Percentiles rank a stretch among this genome's conserved stretches.
Evolutionary conservation across 2,113 vertebrate genomes (phyloP).

Genomic region (Tyto alba): DNA sequence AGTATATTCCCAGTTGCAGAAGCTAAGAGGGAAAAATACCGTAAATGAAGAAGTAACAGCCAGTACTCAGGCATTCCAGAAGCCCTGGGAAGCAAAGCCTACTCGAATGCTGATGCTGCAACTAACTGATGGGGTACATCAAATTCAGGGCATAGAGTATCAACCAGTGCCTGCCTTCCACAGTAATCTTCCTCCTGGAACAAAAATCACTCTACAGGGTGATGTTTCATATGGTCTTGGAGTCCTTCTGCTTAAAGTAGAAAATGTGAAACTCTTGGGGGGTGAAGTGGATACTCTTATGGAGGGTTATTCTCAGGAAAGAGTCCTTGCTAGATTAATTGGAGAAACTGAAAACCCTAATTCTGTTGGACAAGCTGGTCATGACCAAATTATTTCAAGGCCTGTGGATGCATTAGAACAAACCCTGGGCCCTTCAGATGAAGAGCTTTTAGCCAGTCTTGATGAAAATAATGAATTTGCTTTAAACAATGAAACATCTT

Average conservation of each 20-base stretch:
- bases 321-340: slow-evolving; percentile 81
- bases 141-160: slow-evolving; percentile 93
- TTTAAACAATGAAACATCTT: slow-evolving; percentile 19
- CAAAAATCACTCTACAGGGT: slow-evolving; percentile 89
- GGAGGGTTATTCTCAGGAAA: slow-evolving; percentile 75
- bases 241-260: slow-evolving; percentile 85
- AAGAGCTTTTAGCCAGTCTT: slow-evolving; percentile 86
- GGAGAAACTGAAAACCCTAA: slow-evolving; percentile 70
- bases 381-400: not conserved
- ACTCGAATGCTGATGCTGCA: slow-evolving; percentile 90
- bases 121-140: slow-evolving; percentile 90
- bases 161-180: slow-evolving; percentile 80
- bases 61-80: slow-evolving; percentile 77
- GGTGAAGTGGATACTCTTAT: slow-evolving; percentile 90
- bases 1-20: slow-evolving; percentile 89
- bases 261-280: slow-evolving; percentile 88
- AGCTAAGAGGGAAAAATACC: slow-evolving; percentile 80
- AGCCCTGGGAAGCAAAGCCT: slow-evolving; percentile 87
- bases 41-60: slow-evolving; percentile 86
- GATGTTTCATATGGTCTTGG: slow-evolving; percentile 84
- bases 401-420: slow-evolving; percentile 55
- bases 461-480: slow-evolving; percentile 66
- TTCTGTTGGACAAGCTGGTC: slow-evolving; percentile 31
- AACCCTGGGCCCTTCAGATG: slow-evolving; percentile 75
- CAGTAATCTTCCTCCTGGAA: slow-evolving; percentile 75